A percentile compares a stretch with the other conserved stretches of the same genome.
These are phyloP conservation scores for Propithecus coquereli DNA, from an alignment of 2,113 vertebrate genomes.

Conservation along the genomic window DNA sequence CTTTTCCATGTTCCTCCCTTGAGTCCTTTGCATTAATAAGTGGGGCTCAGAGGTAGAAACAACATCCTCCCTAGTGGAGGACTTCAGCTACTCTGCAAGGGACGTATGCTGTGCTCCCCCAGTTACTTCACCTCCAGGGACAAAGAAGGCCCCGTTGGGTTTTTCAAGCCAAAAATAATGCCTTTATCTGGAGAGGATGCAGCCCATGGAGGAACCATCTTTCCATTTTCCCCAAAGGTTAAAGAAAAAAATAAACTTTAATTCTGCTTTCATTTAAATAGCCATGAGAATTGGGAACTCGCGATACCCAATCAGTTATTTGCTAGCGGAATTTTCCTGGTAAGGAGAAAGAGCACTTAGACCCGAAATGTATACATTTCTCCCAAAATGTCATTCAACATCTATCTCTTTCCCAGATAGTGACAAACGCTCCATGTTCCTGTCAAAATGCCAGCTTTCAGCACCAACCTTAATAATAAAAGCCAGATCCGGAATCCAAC, in stretches of 20 bases:
- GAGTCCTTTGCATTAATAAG: background rate
- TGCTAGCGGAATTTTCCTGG: constrained; percentile 78
- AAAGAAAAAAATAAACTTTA: background rate
- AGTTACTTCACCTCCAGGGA: background rate
- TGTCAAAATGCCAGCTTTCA: constrained; percentile 81
- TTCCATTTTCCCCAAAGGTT: constrained; percentile 69
- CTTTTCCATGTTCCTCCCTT: background rate
- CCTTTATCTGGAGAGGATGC: background rate
- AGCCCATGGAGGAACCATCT: constrained; percentile 60
- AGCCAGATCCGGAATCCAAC: constrained; percentile 73
- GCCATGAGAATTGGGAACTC: constrained; percentile 5
- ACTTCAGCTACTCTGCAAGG: background rate
- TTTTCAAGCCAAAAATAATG: background rate
- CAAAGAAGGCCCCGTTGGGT: background rate
- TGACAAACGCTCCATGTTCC: constrained; percentile 78
- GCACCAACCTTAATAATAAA: constrained; percentile 82
- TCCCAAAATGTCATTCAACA: constrained; percentile 80
- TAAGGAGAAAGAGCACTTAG: constrained; percentile 79
- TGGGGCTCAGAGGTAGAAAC: background rate
- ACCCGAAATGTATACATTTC: constrained; percentile 81
- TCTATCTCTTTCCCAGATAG: constrained; percentile 74
- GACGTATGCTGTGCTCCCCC: background rate
- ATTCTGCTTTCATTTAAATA: constrained; percentile 61
- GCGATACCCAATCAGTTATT: constrained; percentile 65
- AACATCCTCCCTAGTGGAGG: background rate